Evolutionary conservation across 2,113 vertebrate genomes (phyloP).

Genomic region (Acrocephalus kingi): DNA sequence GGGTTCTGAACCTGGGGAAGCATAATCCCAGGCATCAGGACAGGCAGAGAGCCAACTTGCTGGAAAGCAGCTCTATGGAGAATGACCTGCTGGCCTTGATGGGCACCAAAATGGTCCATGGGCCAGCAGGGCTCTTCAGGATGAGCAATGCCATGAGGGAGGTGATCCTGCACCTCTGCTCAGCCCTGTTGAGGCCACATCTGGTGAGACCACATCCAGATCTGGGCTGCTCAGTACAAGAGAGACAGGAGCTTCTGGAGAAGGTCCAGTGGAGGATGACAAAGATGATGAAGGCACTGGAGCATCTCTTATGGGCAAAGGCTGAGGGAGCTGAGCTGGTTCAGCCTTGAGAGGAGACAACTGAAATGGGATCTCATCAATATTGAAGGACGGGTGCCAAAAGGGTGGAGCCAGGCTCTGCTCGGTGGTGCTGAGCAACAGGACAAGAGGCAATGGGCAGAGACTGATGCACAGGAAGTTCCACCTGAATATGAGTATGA

Average conservation of each 20-base stretch:
- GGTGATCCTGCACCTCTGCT: neutral
- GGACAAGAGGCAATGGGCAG: neutral
- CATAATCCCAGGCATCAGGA: neutral
- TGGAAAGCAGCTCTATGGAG: neutral
- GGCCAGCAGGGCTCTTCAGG: neutral
- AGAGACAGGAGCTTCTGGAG: neutral
- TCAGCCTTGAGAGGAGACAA: neutral
- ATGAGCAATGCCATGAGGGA: neutral
- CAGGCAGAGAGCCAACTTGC: neutral
- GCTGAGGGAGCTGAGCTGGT: neutral
- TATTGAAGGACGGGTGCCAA: neutral
- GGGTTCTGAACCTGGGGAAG: neutral
- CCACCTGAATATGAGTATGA: neutral
- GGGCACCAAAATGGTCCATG: neutral
- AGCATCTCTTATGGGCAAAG: neutral
- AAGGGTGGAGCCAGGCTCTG: neutral
- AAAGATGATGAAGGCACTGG: neutral
- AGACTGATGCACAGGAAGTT: neutral
- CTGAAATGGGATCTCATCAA: neutral
- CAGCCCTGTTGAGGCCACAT: neutral
- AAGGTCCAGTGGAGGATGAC: accelerated
- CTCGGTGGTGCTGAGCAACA: neutral
- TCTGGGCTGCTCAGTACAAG: neutral
- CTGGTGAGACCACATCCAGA: neutral
- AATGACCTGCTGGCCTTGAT: neutral